Base-by-base conservation (phyloP, 1,140 invertebrate genomes). In the Eumaeus atala region DNA sequence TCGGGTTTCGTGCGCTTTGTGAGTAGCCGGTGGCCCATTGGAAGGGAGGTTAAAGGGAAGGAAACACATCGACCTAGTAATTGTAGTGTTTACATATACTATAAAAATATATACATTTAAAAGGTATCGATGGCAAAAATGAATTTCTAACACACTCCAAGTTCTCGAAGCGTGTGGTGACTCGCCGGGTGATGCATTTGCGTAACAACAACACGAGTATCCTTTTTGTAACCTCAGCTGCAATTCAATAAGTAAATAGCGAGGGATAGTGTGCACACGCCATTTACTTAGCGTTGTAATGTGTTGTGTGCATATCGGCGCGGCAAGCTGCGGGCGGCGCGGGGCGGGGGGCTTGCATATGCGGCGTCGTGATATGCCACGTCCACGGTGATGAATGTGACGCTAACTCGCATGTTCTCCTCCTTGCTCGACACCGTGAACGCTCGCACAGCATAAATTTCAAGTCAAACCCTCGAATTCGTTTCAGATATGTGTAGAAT, bases 381-480 rank as follows among this genome's bases (percentile, higher is more conserved):
- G 77, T 76, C 66, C 62, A 54, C 56, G 54, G 72, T 80, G 77
- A 84, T 81, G 72, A 70, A 84, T 81, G 77, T 62, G 71, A 66
- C 64, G 72, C 74, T 74, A 75, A 74, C 72, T 72, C 61, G 56
- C 64, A 65, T 70, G 65, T 77, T 66, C 68, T 74, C 70, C 70
- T 76, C 72, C 77, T 80, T 84, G 72, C 76, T 76, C 74, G 73
- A 64, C 74, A 76, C 67, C 64, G 67, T 69, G 65, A 74, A 75
- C 67, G 66, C 67, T 74, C 67, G 52, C 75, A 70, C 70, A 66
- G 71, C 67, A 84, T 84, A 81, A 84, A 84, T 84, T 84, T 71
- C 65, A 77, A 81, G 67, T 77, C 70, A 75, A 80, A 75, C 70
- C 70, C 69, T 67, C 72, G 77, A 77, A 68, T 77, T 73, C 64